phyloP scores from a whole-genome alignment of 1,140 invertebrate species.

The Hirudo medicinalis region DNA sequence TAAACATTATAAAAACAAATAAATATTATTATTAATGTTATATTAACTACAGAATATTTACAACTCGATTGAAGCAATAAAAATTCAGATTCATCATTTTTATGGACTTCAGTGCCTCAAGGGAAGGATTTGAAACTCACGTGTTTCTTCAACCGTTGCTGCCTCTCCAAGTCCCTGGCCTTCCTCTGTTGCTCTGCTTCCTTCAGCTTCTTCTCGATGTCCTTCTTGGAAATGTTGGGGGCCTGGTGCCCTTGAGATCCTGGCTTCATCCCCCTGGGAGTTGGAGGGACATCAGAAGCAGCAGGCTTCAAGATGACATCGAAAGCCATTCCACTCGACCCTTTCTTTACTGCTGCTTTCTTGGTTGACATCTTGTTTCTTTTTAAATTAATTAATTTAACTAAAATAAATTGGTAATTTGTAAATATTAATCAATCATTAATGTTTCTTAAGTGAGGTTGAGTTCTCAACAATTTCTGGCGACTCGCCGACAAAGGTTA shows the following conservation, averaged over 20 bases:
- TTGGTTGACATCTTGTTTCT: not conserved
- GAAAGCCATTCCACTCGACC: slow-evolving; percentile 65
- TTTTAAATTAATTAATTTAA: too few relatives aligned
- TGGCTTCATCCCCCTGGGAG: not conserved
- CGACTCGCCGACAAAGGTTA: too few relatives aligned
- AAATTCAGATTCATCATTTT: too few relatives aligned
- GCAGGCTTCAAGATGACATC: slow-evolving; percentile 83
- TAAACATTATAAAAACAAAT: too few relatives aligned
- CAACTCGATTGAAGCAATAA: too few relatives aligned
- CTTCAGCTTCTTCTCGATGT: slow-evolving; percentile 76
- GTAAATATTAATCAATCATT: too few relatives aligned
- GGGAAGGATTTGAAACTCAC: not conserved
- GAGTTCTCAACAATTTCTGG: too few relatives aligned
- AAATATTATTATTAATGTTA: too few relatives aligned
- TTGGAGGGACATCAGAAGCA: slow-evolving; percentile 41
- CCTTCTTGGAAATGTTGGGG: slow-evolving; percentile 54
- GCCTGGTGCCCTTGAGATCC: slow-evolving; percentile 28
- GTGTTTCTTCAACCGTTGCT: not conserved
- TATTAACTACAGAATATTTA: too few relatives aligned
- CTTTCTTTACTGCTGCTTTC: slow-evolving; percentile 23
- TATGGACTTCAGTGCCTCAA: not conserved
- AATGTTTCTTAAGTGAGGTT: too few relatives aligned
- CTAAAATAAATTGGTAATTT: too few relatives aligned
- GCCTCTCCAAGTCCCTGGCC: slow-evolving; percentile 42
- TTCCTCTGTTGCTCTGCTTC: slow-evolving; percentile 78